A percentile compares a stretch with the other conserved stretches of the same genome.
These are phyloP conservation scores for Papilio polyxenes DNA, from an alignment of 1,140 invertebrate genomes.

Conservation along the genomic window DNA sequence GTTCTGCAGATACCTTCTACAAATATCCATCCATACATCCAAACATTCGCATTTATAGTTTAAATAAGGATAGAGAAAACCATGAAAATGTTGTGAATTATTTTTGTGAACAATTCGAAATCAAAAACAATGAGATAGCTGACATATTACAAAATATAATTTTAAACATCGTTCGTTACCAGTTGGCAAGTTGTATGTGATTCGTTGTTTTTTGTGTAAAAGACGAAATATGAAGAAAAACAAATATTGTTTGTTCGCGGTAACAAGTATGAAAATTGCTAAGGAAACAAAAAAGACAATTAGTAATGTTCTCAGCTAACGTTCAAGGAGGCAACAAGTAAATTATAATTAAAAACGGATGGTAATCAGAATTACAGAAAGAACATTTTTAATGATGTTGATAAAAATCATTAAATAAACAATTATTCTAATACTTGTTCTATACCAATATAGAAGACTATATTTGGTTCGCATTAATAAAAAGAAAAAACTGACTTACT, in stretches of 20 bases:
- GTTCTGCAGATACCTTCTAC: no score
- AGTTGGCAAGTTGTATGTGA: background rate
- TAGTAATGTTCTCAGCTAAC: background rate
- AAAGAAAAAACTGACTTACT: no score
- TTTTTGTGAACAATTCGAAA: background rate
- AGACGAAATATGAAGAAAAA: conserved; percentile 16
- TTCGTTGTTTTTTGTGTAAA: background rate
- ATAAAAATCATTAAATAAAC: no score
- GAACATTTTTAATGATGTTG: no score
- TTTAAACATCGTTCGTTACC: background rate
- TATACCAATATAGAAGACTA: no score
- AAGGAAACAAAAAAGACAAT: conserved; percentile 13
- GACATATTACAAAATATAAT: background rate
- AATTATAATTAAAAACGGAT: conserved; percentile 1
- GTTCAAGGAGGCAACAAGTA: background rate
- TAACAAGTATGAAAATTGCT: background rate
- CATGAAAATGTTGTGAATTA: background rate
- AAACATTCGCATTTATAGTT: no score
- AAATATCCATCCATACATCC: no score
- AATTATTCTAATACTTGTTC: no score
- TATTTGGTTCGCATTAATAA: no score
- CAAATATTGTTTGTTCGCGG: background rate
- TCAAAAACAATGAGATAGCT: background rate
- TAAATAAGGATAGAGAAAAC: background rate
- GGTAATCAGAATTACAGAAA: background rate